Percentiles rank a stretch among this genome's conserved stretches.
Conservation (phyloP, 2,113 vertebrate species). For the Ardeotis arabs region DNA sequence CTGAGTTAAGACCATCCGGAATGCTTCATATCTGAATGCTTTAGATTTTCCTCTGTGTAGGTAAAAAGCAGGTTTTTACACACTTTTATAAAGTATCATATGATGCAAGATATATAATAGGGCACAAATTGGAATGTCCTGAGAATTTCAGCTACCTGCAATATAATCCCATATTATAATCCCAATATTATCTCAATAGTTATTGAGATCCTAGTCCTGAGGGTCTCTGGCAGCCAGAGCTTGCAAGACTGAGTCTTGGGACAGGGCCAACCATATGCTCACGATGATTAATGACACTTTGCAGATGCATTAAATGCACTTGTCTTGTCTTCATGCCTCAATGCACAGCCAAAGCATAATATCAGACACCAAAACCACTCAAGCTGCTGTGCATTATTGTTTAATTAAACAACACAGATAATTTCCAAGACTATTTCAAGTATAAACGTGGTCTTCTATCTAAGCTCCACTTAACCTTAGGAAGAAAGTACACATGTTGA, state of each 20-base stretch:
- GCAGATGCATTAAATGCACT: not conserved
- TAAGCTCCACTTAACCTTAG: not conserved
- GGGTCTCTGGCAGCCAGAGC: not conserved
- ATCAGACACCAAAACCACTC: not conserved
- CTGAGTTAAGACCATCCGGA: not conserved
- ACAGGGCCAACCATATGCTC: not conserved
- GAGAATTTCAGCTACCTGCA: not conserved
- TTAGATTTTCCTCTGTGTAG: not conserved
- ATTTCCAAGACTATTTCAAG: constrained; percentile 9
- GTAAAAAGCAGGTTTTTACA: not conserved
- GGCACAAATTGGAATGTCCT: not conserved
- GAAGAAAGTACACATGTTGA: not conserved
- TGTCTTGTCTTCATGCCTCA: not conserved
- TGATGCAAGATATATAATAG: not conserved
- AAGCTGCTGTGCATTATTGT: not conserved
- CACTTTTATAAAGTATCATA: rapidly evolving
- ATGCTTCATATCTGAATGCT: not conserved
- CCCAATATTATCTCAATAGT: not conserved
- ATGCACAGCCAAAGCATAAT: not conserved
- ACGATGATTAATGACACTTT: not conserved
- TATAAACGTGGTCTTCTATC: not conserved
- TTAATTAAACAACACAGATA: constrained; percentile 25
- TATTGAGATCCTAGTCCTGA: not conserved
- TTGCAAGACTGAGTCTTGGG: not conserved
- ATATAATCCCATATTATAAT: not conserved